These are phyloP conservation scores for Troides aeacus DNA, from an alignment of 2,888 invertebrate genomes.

Conservation along the genomic window DNA sequence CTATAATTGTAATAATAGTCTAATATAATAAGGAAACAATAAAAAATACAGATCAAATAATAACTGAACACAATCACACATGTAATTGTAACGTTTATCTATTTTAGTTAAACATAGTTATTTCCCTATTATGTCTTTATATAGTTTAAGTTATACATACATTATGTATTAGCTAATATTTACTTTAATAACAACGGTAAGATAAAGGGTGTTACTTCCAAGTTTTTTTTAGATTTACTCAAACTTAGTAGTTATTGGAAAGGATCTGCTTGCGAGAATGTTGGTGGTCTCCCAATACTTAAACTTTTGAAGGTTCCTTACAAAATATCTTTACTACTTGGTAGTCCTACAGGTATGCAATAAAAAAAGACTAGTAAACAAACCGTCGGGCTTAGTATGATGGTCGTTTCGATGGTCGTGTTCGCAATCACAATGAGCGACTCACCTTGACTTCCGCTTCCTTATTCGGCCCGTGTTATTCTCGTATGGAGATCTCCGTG, in stretches of 20 bases:
- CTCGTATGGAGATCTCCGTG: constrained; percentile 22
- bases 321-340: constrained; percentile 18
- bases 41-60: too few species aligned
- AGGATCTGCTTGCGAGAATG: too few species aligned
- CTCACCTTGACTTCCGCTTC: constrained; percentile 46
- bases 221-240: too few species aligned
- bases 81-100: neutral
- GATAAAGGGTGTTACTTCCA: too few species aligned
- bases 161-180: too few species aligned
- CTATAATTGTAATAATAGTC: too few species aligned
- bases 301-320: neutral
- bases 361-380: constrained; percentile 19
- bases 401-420: constrained; percentile 37
- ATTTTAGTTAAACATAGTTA: neutral
- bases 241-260: too few species aligned
- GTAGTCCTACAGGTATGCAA: constrained; percentile 17
- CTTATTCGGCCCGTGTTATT: constrained; percentile 33
- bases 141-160: neutral
- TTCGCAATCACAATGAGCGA: constrained; percentile 40
- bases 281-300: too few species aligned
- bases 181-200: too few species aligned
- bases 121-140: neutral
- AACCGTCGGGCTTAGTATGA: constrained; percentile 33
- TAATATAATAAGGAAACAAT: too few species aligned
- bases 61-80: neutral